Evolutionary conservation across 2,888 invertebrate genomes (phyloP).

Genomic region (Drosophila macrospina): DNA sequence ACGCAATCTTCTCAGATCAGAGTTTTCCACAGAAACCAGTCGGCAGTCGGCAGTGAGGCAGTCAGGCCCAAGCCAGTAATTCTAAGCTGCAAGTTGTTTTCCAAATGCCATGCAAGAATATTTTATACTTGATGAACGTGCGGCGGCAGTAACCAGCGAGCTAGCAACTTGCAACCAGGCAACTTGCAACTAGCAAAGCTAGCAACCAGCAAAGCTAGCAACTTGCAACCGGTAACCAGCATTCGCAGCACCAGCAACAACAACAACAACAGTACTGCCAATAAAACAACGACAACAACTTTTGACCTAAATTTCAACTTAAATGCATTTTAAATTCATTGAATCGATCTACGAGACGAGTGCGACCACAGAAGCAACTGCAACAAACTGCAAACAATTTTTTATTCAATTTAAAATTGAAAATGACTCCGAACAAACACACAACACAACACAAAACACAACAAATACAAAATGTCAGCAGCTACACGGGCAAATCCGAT

Average conservation of each 20-base stretch:
- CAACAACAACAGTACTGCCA: constrained; percentile 50
- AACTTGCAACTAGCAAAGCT: constrained; percentile 43
- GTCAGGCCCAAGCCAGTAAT: constrained; percentile 52
- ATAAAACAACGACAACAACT: constrained; percentile 63
- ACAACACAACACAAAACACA: constrained; percentile 7
- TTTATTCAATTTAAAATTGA: constrained; percentile 69
- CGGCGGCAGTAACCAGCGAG: constrained; percentile 36
- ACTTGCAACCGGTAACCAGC: constrained; percentile 57
- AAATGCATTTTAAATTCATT: constrained; percentile 79
- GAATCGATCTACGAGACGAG: constrained; percentile 71
- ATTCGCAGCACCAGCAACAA: constrained; percentile 31
- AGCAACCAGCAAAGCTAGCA: constrained; percentile 37
- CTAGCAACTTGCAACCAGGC: constrained; percentile 35
- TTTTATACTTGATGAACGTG: constrained; percentile 71
- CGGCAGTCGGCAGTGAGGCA: no score
- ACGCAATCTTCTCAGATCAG: constrained; percentile 57
- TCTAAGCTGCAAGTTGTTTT: constrained; percentile 74
- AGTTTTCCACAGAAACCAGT: constrained; percentile 65
- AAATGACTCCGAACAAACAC: constrained; percentile 36
- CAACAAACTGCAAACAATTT: constrained; percentile 35
- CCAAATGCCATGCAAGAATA: constrained; percentile 77
- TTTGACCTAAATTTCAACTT: constrained; percentile 77
- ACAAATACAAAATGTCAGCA: constrained; percentile 13
- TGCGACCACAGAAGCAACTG: constrained; percentile 50
- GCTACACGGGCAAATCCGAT: constrained; percentile 13